These are phyloP conservation scores for western clawed frog (Xenopus tropicalis) DNA, from an alignment of 2,113 vertebrate species.

Conservation along the genomic window UCB_Xtro_10.0 CM004445.2:20161001-20161500, in stretches of 20 bases:
- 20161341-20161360: constrained; percentile 79
- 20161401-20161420: constrained; percentile 73
- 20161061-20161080: background rate
- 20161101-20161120: background rate
- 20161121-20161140: background rate
- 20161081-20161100: background rate
- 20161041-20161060: background rate
- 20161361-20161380: constrained; percentile 73
- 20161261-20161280: constrained; percentile 34
- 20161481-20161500: constrained; percentile 49
- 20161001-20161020: background rate
- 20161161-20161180: background rate
- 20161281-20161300: constrained; percentile 58
- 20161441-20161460: constrained; percentile 72
- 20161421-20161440: constrained; percentile 68
- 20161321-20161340: constrained; percentile 89
- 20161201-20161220: background rate
- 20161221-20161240: constrained; percentile 16
- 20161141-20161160: background rate
- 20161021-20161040: background rate
- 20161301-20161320: constrained; percentile 68
- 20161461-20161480: constrained; percentile 70
- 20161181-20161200: background rate
- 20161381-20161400: constrained; percentile 62
- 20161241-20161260: constrained; percentile 37